Evolutionary conservation across 2,888 invertebrate species (phyloP).

Genomic region (Agonopterix alstromeriana): DNA sequence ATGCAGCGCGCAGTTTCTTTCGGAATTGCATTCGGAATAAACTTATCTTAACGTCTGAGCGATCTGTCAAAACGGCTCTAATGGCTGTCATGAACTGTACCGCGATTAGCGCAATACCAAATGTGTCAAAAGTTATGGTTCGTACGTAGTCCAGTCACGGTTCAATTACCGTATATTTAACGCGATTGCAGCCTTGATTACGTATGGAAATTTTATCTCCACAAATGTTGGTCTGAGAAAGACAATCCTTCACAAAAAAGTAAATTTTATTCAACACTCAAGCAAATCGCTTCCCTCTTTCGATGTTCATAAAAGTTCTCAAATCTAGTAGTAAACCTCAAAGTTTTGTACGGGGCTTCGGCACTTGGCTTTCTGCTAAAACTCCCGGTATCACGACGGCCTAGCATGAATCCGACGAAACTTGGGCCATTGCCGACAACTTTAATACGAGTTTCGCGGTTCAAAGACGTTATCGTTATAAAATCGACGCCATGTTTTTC

Average conservation of each 20-base stretch:
- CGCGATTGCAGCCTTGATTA: no score
- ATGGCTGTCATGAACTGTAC: no score
- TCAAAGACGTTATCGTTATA: conserved; percentile 44
- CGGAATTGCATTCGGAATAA: no score
- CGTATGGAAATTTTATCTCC: no score
- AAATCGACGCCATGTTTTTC: conserved; percentile 42
- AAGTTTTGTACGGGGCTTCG: conserved; percentile 30
- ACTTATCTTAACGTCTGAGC: no score
- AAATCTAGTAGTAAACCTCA: conserved; percentile 39
- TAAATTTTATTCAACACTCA: conserved; percentile 19
- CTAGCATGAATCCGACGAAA: conserved; percentile 39
- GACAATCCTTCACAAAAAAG: conserved; percentile 3
- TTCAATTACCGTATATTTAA: no score
- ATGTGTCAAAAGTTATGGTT: no score
- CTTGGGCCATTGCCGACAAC: conserved; percentile 44
- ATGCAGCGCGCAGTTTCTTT: no score
- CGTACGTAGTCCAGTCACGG: no score
- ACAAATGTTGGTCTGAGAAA: not conserved
- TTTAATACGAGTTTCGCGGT: conserved; percentile 54
- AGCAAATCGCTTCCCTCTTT: conserved; percentile 31
- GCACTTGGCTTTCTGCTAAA: conserved; percentile 39
- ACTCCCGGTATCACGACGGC: conserved; percentile 37
- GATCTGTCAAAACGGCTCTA: no score
- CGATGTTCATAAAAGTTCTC: conserved; percentile 39
- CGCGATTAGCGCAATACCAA: no score